phyloP scores from a whole-genome alignment of 2,888 invertebrate species.

The Nineta flava region DNA sequence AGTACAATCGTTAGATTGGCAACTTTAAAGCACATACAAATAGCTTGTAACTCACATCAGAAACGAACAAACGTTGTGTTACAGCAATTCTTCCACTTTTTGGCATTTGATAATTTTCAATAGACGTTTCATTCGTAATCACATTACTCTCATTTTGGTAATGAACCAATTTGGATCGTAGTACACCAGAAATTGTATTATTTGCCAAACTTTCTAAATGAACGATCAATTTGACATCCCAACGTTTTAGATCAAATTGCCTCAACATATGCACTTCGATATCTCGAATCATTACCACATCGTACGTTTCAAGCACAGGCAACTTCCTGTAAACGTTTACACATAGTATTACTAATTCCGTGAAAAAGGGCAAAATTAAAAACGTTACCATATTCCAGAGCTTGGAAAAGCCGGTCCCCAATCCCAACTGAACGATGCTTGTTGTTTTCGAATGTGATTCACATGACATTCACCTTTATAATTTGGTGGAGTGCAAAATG shows the following conservation, averaged over 20 bases:
- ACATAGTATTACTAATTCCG: too few relatives aligned
- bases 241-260: not conserved
- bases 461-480: conserved; percentile 86
- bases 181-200: not conserved
- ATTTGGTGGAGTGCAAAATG: conserved; percentile 52
- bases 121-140: not conserved
- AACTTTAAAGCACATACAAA: too few relatives aligned
- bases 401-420: conserved; percentile 95
- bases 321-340: conserved; percentile 46
- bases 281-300: conserved; percentile 44
- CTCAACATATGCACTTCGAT: conserved; percentile 26
- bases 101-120: not conserved
- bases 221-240: too few relatives aligned
- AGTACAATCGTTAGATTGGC: too few relatives aligned
- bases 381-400: conserved; percentile 72
- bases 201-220: not conserved
- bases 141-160: not conserved
- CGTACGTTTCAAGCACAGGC: conserved; percentile 46
- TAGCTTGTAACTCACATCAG: not conserved
- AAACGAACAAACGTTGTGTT: not conserved
- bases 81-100: not conserved
- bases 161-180: not conserved
- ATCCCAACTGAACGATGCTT: conserved; percentile 90
- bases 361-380: too few relatives aligned
- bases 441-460: conserved; percentile 85